Base-by-base conservation (phyloP, 2,888 invertebrate species). In the Dicyrtoma fusca region DNA sequence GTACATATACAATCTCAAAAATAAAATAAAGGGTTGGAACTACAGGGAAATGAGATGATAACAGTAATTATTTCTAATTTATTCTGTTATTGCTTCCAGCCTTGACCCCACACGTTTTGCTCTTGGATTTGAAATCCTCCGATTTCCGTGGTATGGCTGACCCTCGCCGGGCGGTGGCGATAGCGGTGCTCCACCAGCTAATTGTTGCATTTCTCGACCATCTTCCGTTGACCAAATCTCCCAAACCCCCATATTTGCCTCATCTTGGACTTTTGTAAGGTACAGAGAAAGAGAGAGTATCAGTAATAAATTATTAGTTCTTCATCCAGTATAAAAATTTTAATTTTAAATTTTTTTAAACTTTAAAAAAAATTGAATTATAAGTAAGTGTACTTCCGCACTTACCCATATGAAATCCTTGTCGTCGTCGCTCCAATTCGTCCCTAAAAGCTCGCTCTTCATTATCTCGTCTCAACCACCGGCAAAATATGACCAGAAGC, bases 381-480 rank as follows among this genome's bases (percentile, higher is more conserved):
- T 17, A 25, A 34, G 10, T 26, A 23, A 61, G n/a, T 14, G 8
- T 44, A 23, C 25, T 45, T 25, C 45, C 59, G 8, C 17, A 23
- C 25, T 45, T 25, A 59, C 59, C 23, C 57, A 69, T 69, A 44
- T 69, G 45, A 44, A 69, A 44, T 61, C 69, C 69, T 6, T 55
- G 69, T 45, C 69, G 21, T 25, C 59, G 10, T 17, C 59, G 19
- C 23, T 69, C 69, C 5, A 69, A n/a, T 17, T 57, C 69, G 25
- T 59, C 51, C 34, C 69, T 45, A n/a, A 45, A 57, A 0, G 59
- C 61, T 47, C 59, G 23, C 44, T 69, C 69, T n/a, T 69, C 69
- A 26, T 69, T 59, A 47, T 69, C 69, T 47, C 69, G 34, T 69
- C 69, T 59, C 21, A 59, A 26, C 69, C 69, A 69, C 47, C 69